phyloP scores from a whole-genome alignment of 2,888 invertebrate genomes.

The Periphyllus acericola region DNA sequence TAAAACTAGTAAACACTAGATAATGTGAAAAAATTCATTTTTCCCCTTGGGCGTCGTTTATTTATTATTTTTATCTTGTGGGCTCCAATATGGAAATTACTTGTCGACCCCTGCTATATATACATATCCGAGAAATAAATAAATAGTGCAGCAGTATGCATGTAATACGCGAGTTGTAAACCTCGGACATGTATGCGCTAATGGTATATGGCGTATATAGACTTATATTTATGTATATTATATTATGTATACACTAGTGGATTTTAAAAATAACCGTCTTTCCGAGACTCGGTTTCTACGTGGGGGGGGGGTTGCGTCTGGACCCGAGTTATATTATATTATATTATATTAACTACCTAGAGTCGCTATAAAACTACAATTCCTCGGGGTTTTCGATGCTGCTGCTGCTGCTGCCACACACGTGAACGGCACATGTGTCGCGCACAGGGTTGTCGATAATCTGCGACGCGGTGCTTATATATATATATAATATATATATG shows the following conservation, averaged over 20 bases:
- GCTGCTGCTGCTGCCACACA: neutral
- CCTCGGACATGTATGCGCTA: too few relatives aligned
- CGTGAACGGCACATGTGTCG: conserved; percentile 34
- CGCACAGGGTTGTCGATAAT: conserved; percentile 47
- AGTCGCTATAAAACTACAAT: conserved; percentile 34
- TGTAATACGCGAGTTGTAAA: too few relatives aligned
- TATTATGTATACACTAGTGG: neutral
- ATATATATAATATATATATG: neutral
- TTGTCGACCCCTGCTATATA: too few relatives aligned
- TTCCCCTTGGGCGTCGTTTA: too few relatives aligned
- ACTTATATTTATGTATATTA: too few relatives aligned
- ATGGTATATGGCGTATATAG: neutral
- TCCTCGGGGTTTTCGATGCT: conserved; percentile 28
- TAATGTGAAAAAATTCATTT: too few relatives aligned
- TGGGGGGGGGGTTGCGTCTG: neutral
- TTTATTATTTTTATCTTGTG: too few relatives aligned
- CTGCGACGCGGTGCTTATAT: neutral
- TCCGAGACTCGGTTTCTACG: neutral
- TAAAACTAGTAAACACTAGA: too few relatives aligned
- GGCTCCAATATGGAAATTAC: too few relatives aligned
- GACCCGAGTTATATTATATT: conserved; percentile 2
- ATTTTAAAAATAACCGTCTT: conserved; percentile 42
- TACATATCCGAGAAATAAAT: too few relatives aligned
- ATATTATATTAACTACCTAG: conserved; percentile 39
- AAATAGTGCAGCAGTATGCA: too few relatives aligned